These are phyloP conservation scores for Branchinecta lynchi DNA, from an alignment of 1,140 invertebrate genomes.

Conservation along the genomic window DNA sequence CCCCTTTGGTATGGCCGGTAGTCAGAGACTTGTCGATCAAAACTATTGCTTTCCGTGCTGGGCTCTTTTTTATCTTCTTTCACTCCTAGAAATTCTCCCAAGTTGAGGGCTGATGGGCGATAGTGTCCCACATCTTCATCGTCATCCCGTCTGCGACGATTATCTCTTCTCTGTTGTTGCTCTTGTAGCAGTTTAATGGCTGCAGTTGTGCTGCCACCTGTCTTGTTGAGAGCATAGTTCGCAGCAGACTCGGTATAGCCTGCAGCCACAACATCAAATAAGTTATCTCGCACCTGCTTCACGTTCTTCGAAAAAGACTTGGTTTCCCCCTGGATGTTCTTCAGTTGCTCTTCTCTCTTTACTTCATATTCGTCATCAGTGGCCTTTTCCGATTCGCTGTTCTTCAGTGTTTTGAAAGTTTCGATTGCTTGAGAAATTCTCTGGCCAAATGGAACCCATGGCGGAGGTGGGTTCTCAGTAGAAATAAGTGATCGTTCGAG, in stretches of 20 bases:
- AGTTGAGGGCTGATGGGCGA: not conserved
- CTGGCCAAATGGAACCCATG: constrained; percentile 2
- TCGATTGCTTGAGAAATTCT: not conserved
- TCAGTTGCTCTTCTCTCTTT: not conserved
- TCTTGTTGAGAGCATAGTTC: not conserved
- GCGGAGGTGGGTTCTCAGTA: not conserved
- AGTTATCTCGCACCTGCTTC: not conserved
- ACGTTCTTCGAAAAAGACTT: not conserved
- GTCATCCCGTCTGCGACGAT: not conserved
- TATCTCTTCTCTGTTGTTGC: not conserved
- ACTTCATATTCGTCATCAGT: not conserved
- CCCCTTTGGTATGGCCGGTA: no score
- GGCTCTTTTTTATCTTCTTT: not conserved
- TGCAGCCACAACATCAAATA: not conserved
- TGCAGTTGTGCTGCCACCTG: not conserved
- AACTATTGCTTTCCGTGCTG: not conserved
- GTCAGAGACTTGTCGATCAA: no score
- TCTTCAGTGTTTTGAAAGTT: not conserved
- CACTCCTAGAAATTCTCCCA: not conserved
- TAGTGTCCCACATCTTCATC: not conserved
- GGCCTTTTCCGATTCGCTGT: not conserved
- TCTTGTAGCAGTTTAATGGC: not conserved
- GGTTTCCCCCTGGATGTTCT: not conserved
- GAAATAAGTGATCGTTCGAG: not conserved
- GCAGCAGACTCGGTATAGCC: not conserved